Percentiles rank a stretch among this genome's conserved stretches.
These are phyloP conservation scores for Nymphalis polychloros DNA, from an alignment of 2,888 invertebrate species.

Conservation along the genomic window DNA sequence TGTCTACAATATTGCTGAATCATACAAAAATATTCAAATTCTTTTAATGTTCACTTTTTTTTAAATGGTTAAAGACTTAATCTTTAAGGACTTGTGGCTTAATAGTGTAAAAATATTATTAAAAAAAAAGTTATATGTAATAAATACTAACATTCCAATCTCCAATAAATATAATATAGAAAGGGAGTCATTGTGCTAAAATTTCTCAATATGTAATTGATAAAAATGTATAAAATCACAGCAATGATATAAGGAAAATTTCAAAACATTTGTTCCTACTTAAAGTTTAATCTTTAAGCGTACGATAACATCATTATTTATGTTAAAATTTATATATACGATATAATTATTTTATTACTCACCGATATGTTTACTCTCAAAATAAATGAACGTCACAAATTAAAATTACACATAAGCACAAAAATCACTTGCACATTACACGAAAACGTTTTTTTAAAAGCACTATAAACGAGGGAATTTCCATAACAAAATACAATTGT, in stretches of 20 bases:
- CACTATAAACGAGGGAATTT: slow-evolving; percentile 39
- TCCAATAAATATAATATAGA: too few relatives aligned
- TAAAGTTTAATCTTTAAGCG: slow-evolving; percentile 1
- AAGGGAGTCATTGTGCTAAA: background rate
- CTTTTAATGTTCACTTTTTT: too few relatives aligned
- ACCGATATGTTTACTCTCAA: slow-evolving; percentile 18
- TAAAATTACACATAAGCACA: slow-evolving; percentile 14
- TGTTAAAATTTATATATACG: slow-evolving; percentile 6
- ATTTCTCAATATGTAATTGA: background rate
- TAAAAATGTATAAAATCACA: background rate
- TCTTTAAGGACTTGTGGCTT: too few relatives aligned
- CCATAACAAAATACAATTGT: slow-evolving; percentile 32
- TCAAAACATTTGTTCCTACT: slow-evolving; percentile 4
- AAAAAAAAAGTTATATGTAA: too few relatives aligned
- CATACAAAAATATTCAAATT: too few relatives aligned
- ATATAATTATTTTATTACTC: slow-evolving; percentile 10
- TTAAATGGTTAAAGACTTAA: too few relatives aligned
- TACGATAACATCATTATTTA: background rate
- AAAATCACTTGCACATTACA: slow-evolving; percentile 41
- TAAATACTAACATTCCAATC: too few relatives aligned
- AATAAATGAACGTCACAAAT: slow-evolving; percentile 15
- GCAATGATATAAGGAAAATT: background rate
- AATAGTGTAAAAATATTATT: too few relatives aligned
- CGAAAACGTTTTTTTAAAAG: slow-evolving; percentile 26
- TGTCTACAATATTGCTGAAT: too few relatives aligned